Evolutionary conservation across 2,113 vertebrate species (phyloP).

Genomic region (Toxotes chatareus): DNA sequence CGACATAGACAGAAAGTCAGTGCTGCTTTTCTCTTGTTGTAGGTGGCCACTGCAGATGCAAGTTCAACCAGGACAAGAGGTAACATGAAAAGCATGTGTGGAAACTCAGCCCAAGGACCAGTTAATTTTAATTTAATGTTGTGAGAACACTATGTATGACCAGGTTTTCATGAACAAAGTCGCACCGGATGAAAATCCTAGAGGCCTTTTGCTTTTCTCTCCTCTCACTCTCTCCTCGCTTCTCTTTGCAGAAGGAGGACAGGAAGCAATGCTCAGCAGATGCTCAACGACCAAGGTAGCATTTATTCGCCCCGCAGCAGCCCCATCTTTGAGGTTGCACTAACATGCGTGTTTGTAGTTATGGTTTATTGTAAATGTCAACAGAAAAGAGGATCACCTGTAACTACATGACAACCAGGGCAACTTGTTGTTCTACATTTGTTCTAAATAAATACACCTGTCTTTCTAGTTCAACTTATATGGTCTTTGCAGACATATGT

Average conservation of each 20-base stretch:
- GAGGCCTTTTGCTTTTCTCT: neutral
- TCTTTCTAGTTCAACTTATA: neutral
- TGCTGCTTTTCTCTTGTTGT: slow-evolving; percentile 31
- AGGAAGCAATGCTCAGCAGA: slow-evolving; percentile 81
- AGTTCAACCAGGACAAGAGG: slow-evolving; percentile 88
- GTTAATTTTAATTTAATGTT: neutral
- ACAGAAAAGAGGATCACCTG: neutral
- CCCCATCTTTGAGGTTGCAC: too few relatives aligned
- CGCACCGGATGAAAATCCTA: neutral
- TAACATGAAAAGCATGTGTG: slow-evolving; percentile 48
- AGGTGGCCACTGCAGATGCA: slow-evolving; percentile 94
- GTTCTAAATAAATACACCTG: neutral
- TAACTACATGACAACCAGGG: neutral
- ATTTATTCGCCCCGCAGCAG: neutral
- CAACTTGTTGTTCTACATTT: neutral
- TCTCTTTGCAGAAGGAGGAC: slow-evolving; percentile 78
- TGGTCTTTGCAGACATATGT: neutral
- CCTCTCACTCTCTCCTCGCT: neutral
- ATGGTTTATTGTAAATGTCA: neutral
- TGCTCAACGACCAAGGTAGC: slow-evolving; percentile 84
- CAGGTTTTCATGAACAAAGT: neutral
- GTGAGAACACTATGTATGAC: neutral
- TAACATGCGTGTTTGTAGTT: neutral
- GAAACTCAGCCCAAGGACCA: neutral
- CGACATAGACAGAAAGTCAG: neutral